Base-by-base conservation (phyloP, 2,113 vertebrate genomes). In the Eurystomus gularis region DNA sequence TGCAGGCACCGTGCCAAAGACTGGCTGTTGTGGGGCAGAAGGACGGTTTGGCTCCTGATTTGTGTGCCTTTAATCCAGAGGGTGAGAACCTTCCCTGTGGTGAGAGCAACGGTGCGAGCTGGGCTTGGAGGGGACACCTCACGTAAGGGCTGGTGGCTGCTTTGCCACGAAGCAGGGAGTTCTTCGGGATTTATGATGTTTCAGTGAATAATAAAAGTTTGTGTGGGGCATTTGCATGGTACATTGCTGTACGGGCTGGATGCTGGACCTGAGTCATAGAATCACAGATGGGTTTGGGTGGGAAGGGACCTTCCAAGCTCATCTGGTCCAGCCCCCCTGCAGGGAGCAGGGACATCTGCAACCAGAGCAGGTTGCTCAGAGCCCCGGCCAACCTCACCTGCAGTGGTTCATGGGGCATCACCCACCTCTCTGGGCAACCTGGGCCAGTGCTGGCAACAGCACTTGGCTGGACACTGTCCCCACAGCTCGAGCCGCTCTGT, bases 181-280 rank as follows among this genome's bases (percentile, higher is more conserved):
- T 82, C 29, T 10, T 52, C 1, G 4, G 40, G 51, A 12, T 64
- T 42, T 31, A 1, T 18, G 39, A 15, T 33, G 65, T 85, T 70
- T 71, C 49, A 11, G 71, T 75, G 79, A 54, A 49, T 25, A 96
- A 96, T 95, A 94, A 96, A 96, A 57, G 88, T 66, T 33, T 28
- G n/a, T 90, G 79, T 81, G 90, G 77, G 88, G 79, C 40, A 6
- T 46, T 26, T 23, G 58, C 29, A 79, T 66, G 65, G 66, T 26
- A 2, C 15, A 0, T 46, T 54, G 85, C 65, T 70, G 77, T 37
- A 6, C 57, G 8, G 70, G 48, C 29, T 65, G 76, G 42, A 25
- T 13, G 42, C 83, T 24, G 46, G 10, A 11, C 55, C 71, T 11
- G 2, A 9, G 31, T 5, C 1, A 31, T 31, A 65, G 64, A 66